phyloP scores from a whole-genome alignment of 2,888 invertebrate genomes.

The Diadromus collaris region DNA sequence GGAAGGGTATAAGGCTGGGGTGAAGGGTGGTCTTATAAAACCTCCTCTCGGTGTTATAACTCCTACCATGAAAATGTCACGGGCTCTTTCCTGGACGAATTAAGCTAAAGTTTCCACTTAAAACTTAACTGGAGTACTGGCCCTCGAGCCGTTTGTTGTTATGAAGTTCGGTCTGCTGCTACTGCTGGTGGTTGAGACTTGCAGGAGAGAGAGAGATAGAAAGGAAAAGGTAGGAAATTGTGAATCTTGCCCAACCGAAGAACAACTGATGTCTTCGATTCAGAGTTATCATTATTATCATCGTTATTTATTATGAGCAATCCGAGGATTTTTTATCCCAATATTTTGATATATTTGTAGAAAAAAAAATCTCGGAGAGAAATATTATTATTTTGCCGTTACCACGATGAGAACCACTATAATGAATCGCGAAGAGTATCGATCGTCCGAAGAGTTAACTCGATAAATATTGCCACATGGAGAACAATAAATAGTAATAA shows the following conservation, averaged over 20 bases:
- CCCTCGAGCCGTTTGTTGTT: constrained; percentile 59
- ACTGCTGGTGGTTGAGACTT: constrained; percentile 35
- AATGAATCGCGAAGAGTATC: constrained; percentile 40
- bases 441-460: constrained; percentile 30
- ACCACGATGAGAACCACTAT: constrained; percentile 37
- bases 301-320: constrained; percentile 53
- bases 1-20: not conserved
- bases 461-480: constrained; percentile 33
- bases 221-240: constrained; percentile 26
- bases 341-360: constrained; percentile 47
- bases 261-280: constrained; percentile 56
- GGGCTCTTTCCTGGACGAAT: constrained; percentile 58
- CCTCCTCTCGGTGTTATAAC: constrained; percentile 20
- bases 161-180: constrained; percentile 58
- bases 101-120: constrained; percentile 62
- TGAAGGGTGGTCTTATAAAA: not conserved
- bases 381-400: constrained; percentile 29
- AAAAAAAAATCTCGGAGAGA: constrained; percentile 32
- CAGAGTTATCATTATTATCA: constrained; percentile 58
- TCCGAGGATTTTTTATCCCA: constrained; percentile 24
- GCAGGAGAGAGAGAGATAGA: constrained; percentile 30
- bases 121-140: constrained; percentile 60
- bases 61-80: constrained; percentile 57
- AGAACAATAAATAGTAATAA: not conserved
- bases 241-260: constrained; percentile 38